Conservation (phyloP, 2,113 vertebrate genomes). For the Lepisosteus oculatus region DNA sequence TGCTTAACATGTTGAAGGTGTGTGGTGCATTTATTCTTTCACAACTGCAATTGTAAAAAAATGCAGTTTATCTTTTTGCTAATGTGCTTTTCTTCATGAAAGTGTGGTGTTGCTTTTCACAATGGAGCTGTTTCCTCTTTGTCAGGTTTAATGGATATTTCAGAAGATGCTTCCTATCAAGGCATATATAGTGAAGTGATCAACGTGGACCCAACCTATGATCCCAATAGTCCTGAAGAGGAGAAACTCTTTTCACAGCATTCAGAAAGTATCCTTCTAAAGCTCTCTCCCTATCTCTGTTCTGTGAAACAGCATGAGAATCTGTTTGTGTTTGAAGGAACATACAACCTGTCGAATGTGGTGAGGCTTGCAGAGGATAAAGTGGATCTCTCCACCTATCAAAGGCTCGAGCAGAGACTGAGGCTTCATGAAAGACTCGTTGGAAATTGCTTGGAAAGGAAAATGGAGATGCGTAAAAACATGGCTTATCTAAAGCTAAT, state of each 20-base stretch:
- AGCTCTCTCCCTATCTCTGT: constrained; percentile 53
- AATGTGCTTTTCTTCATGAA: too few relatives aligned
- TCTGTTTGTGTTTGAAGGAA: constrained; percentile 59
- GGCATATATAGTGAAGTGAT: constrained; percentile 55
- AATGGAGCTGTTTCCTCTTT: constrained; percentile 5
- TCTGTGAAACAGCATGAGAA: constrained; percentile 55
- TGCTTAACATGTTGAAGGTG: too few relatives aligned
- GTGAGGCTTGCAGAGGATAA: constrained; percentile 51
- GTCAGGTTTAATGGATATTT: constrained; percentile 57
- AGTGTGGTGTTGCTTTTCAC: not conserved
- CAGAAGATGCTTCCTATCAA: constrained; percentile 58
- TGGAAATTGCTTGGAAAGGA: constrained; percentile 55
- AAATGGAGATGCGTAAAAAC: constrained; percentile 48
- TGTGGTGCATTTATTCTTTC: too few relatives aligned
- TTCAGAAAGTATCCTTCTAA: constrained; percentile 52
- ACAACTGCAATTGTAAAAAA: too few relatives aligned
- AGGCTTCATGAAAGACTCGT: constrained; percentile 59
- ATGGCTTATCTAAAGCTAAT: constrained; percentile 58
- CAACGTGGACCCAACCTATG: constrained; percentile 60
- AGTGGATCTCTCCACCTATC: constrained; percentile 53
- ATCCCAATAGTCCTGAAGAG: constrained; percentile 55
- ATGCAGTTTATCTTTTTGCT: too few relatives aligned
- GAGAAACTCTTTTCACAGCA: constrained; percentile 58
- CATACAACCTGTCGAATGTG: constrained; percentile 47
- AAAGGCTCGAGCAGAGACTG: constrained; percentile 61